These are phyloP conservation scores for Pongo abelii DNA, from an alignment of 2,113 vertebrate genomes.

Conservation along the genomic window DNA sequence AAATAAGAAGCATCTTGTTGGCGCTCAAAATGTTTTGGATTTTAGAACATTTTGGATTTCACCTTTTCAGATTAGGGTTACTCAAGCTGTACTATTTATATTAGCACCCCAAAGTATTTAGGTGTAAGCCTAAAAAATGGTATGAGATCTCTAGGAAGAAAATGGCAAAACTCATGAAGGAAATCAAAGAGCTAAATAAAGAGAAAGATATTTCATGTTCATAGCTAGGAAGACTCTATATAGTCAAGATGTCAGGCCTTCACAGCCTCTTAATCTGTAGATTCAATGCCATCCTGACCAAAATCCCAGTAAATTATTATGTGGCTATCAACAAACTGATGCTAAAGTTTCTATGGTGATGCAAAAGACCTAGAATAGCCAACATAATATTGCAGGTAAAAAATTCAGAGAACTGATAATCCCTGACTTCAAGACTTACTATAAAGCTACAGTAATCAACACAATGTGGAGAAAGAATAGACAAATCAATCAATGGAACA, in stretches of 20 bases:
- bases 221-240: background rate
- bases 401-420: background rate
- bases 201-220: too few relatives aligned
- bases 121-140: background rate
- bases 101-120: background rate
- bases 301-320: background rate
- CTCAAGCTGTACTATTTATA: background rate
- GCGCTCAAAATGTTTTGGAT: background rate
- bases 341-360: background rate
- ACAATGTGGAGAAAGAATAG: background rate
- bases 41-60: background rate
- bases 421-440: background rate
- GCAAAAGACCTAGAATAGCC: background rate
- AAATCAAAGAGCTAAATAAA: background rate
- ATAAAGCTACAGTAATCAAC: background rate
- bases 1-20: background rate
- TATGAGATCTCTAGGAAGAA: background rate
- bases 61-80: background rate
- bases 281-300: background rate
- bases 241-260: background rate
- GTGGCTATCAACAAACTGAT: background rate
- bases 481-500: background rate
- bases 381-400: background rate
- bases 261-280: background rate
- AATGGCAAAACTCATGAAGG: background rate